Conservation (phyloP, 92 coral and sea anemone genomes). For the Porites cylindrica region DNA sequence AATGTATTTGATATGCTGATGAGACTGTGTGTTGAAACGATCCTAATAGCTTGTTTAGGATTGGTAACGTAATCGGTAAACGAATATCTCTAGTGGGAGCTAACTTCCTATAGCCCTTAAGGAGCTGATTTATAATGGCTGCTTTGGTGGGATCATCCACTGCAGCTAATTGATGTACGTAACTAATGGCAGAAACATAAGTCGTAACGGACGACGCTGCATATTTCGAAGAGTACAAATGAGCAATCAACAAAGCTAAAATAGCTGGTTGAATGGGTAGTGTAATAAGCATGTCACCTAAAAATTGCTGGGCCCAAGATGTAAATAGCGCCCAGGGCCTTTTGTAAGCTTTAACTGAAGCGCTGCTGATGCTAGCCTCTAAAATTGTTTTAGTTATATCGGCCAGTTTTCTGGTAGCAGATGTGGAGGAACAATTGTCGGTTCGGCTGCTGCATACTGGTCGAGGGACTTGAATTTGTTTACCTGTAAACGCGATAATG, state of each 20-base stretch:
- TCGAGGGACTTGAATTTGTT: slow-evolving; percentile 41
- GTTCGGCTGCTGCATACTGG: slow-evolving; percentile 12
- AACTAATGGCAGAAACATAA: slow-evolving; percentile 52
- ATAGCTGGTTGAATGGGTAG: slow-evolving; percentile 20
- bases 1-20: neutral
- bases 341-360: slow-evolving; percentile 18
- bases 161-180: slow-evolving; percentile 44
- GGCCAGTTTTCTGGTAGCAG: slow-evolving; percentile 56
- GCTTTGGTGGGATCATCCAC: slow-evolving; percentile 32
- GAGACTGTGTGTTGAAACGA: slow-evolving; percentile 9
- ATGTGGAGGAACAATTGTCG: slow-evolving; percentile 32
- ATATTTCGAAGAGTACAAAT: slow-evolving; percentile 11
- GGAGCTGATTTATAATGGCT: neutral
- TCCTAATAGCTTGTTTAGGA: neutral
- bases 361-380: slow-evolving; percentile 6
- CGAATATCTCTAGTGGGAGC: slow-evolving; percentile 41
- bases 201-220: slow-evolving; percentile 45
- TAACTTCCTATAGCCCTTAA: slow-evolving; percentile 48
- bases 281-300: neutral
- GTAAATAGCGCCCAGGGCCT: slow-evolving; percentile 39
- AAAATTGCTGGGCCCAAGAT: neutral
- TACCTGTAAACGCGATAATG: slow-evolving; percentile 56
- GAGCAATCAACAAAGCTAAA: slow-evolving; percentile 36
- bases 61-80: slow-evolving; percentile 44
- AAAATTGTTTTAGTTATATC: slow-evolving; percentile 22